phyloP scores from a whole-genome alignment of 2,888 invertebrate species.

The Catocala fraxini region DNA sequence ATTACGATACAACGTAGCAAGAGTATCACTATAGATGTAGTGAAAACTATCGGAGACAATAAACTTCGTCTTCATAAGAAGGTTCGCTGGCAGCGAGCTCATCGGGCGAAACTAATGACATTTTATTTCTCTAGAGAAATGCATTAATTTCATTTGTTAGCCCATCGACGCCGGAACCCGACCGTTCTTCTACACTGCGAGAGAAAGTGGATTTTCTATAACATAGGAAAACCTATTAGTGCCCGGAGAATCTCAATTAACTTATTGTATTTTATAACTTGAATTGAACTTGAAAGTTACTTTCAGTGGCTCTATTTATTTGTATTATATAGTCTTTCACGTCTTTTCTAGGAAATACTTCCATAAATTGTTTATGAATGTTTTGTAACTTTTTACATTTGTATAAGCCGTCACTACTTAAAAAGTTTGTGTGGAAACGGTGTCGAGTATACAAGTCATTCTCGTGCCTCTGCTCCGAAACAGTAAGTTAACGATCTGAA shows the following conservation, averaged over 20 bases:
- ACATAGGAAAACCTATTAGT: constrained; percentile 73
- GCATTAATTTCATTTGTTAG: constrained; percentile 86
- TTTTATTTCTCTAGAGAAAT: constrained; percentile 85
- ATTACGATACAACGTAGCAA: constrained; percentile 17
- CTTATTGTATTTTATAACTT: constrained; percentile 48
- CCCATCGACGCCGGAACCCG: constrained; percentile 78
- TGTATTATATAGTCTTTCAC: not conserved
- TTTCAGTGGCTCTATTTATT: constrained; percentile 21
- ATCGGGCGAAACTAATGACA: constrained; percentile 84
- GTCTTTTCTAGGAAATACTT: not conserved
- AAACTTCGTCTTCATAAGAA: constrained; percentile 67
- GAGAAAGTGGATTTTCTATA: constrained; percentile 76
- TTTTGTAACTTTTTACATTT: constrained; percentile 12
- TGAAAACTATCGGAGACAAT: constrained; percentile 57
- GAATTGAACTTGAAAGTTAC: constrained; percentile 34
- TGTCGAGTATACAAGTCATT: constrained; percentile 5
- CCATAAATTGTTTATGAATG: constrained; percentile 9
- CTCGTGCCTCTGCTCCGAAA: constrained; percentile 17
- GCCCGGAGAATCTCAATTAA: constrained; percentile 57
- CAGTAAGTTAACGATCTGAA: constrained; percentile 40
- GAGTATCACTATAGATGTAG: constrained; percentile 33
- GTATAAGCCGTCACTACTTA: constrained; percentile 7
- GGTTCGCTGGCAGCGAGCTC: constrained; percentile 69
- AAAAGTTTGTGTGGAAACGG: constrained; percentile 6
- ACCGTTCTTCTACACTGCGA: constrained; percentile 65